These are phyloP conservation scores for Lumbricus terrestris DNA, from an alignment of 2,888 invertebrate genomes.

Conservation along the genomic window DNA sequence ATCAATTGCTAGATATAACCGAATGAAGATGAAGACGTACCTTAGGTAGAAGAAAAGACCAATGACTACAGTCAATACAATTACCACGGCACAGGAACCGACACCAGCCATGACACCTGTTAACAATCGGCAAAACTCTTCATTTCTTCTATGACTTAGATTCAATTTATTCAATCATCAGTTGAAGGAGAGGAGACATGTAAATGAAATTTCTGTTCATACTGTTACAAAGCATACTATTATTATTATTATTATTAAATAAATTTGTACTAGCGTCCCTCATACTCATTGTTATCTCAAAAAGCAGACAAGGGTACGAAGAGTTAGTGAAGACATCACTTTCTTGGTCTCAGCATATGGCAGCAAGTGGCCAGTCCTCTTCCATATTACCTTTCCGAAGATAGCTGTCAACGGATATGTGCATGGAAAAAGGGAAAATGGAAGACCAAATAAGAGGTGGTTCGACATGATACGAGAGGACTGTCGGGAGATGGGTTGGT, in stretches of 20 bases:
- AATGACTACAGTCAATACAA: background rate
- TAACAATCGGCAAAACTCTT: background rate
- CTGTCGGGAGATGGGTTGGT: too few species aligned
- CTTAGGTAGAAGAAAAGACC: background rate
- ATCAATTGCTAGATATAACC: too few species aligned
- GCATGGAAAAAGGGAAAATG: too few species aligned
- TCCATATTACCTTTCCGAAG: too few species aligned
- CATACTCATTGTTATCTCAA: background rate
- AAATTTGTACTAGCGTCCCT: background rate
- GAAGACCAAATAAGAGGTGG: too few species aligned
- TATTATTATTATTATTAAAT: too few species aligned
- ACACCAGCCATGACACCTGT: constrained; percentile 26
- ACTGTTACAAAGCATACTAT: background rate
- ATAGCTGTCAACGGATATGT: too few species aligned
- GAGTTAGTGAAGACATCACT: background rate
- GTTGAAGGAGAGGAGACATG: background rate
- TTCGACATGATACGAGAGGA: too few species aligned
- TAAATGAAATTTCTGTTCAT: background rate
- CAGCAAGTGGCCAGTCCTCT: too few species aligned
- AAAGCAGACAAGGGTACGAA: background rate
- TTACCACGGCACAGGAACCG: constrained; percentile 9
- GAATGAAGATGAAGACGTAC: background rate
- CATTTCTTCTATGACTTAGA: background rate
- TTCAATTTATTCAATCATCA: background rate
- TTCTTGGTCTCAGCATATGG: too few species aligned